Percentiles rank a stretch among this genome's conserved stretches.
These are phyloP conservation scores for Tolypeutes matacus DNA, from an alignment of 2,797 vertebrate species.

Conservation along the genomic window DNA sequence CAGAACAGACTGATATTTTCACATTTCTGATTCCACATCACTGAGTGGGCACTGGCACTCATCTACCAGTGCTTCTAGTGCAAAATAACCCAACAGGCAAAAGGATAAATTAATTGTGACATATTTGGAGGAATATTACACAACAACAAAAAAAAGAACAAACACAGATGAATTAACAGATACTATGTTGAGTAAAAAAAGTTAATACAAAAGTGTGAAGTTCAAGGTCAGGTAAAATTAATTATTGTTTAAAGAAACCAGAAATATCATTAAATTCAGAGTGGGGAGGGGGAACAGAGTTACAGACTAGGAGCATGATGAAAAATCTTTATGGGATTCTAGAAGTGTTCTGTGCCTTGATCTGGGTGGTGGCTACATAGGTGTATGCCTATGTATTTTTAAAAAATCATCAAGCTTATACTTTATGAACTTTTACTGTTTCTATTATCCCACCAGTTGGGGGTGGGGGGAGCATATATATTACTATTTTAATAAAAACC, in stretches of 20 bases:
- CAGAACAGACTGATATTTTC: not conserved
- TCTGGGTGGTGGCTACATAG: not conserved
- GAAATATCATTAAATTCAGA: not conserved
- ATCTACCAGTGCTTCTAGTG: not conserved
- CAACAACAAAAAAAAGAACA: not conserved
- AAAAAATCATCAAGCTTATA: fast-evolving
- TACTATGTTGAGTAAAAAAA: not conserved
- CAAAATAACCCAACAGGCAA: not conserved
- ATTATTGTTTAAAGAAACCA: not conserved
- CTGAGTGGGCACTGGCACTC: not conserved
- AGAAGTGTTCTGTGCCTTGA: not conserved
- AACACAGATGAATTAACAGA: not conserved
- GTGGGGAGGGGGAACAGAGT: not conserved
- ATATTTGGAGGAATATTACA: not conserved
- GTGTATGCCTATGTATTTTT: fast-evolving
- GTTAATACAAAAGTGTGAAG: not conserved
- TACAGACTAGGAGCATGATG: not conserved
- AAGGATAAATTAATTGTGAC: not conserved
- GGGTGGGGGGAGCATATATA: not conserved
- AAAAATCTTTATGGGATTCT: not conserved
- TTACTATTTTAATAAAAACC: no score
- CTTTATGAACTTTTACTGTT: not conserved
- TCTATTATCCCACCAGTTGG: fast-evolving
- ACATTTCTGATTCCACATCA: not conserved
- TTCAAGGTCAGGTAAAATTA: not conserved